Conservation (phyloP, 2,888 invertebrate species). For the Cheilosia impressa region DNA sequence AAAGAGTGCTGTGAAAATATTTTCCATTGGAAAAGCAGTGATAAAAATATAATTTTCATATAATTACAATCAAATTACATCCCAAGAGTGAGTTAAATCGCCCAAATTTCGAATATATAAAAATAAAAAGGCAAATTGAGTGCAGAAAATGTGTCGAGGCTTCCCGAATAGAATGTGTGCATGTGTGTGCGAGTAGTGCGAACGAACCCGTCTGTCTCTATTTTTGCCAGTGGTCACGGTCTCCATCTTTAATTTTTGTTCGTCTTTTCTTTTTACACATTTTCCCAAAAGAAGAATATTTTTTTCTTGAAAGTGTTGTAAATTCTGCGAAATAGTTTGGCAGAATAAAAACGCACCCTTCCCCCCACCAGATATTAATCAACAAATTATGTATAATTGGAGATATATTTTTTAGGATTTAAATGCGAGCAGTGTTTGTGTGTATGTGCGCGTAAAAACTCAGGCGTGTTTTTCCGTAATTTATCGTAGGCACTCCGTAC, state of each 20-base stretch:
- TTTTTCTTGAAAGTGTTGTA: not conserved
- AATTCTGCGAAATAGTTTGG: not conserved
- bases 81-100: slow-evolving; percentile 49
- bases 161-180: slow-evolving; percentile 33
- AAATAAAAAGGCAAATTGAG: slow-evolving; percentile 14
- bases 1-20: slow-evolving; percentile 65
- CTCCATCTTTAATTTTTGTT: slow-evolving; percentile 49
- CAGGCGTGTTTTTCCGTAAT: slow-evolving; percentile 28
- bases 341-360: not conserved
- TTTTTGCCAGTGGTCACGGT: slow-evolving; percentile 35
- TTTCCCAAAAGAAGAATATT: not conserved
- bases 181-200: slow-evolving; percentile 49
- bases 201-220: slow-evolving; percentile 35
- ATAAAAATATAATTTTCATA: slow-evolving; percentile 54
- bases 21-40: slow-evolving; percentile 55
- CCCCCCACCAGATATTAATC: not conserved
- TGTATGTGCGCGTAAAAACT: slow-evolving; percentile 31
- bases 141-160: slow-evolving; percentile 63
- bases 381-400: slow-evolving; percentile 18
- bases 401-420: slow-evolving; percentile 6
- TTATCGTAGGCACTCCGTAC: not conserved
- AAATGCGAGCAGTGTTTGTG: slow-evolving; percentile 25
- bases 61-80: slow-evolving; percentile 34
- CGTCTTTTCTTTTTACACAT: slow-evolving; percentile 10
- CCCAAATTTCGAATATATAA: not conserved